These are phyloP conservation scores for Macrosiphum euphorbiae DNA, from an alignment of 2,888 invertebrate species.

Conservation along the genomic window DNA sequence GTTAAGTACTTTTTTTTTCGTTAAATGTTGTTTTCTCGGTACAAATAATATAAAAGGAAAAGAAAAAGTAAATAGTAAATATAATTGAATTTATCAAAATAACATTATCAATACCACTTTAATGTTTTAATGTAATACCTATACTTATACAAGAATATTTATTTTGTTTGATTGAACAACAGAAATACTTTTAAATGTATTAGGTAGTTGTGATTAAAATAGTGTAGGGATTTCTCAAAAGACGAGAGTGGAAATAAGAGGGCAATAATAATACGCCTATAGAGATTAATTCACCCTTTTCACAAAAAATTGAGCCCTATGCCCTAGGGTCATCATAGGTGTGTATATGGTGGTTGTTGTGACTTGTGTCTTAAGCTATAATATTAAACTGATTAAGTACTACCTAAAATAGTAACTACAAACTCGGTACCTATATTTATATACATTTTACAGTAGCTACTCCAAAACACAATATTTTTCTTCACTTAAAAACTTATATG, in stretches of 20 bases:
- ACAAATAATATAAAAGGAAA: background rate
- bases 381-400: background rate
- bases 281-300: background rate
- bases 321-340: background rate
- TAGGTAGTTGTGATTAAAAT: background rate
- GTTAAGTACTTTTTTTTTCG: background rate
- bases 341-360: background rate
- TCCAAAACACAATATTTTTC: background rate
- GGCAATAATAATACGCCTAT: background rate
- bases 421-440: background rate
- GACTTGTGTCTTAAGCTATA: background rate
- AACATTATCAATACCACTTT: too few species aligned
- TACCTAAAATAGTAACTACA: background rate
- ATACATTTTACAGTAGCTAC: background rate
- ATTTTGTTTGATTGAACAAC: too few species aligned
- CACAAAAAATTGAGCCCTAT: background rate
- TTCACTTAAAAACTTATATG: background rate
- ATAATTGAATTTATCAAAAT: too few species aligned
- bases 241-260: background rate
- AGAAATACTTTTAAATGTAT: background rate
- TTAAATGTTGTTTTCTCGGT: background rate
- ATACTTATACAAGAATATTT: too few species aligned
- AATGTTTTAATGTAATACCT: too few species aligned
- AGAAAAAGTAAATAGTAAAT: too few species aligned
- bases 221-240: background rate